phyloP scores from a whole-genome alignment of 2,888 invertebrate genomes.

The Taphrorychus bicolor region DNA sequence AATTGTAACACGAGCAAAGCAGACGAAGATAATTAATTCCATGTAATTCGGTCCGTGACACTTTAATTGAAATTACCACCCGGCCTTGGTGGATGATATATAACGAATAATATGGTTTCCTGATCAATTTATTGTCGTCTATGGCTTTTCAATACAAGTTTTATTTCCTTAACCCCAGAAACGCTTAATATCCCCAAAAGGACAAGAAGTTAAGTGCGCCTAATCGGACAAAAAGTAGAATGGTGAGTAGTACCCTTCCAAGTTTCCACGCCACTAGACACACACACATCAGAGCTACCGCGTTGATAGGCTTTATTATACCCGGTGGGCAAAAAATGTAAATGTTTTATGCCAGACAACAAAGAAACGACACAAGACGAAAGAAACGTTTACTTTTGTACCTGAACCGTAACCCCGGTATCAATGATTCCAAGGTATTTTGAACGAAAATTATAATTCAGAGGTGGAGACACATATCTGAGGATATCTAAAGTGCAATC shows the following conservation, averaged over 20 bases:
- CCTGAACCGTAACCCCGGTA: conserved; percentile 22
- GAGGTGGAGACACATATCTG: neutral
- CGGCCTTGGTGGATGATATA: conserved; percentile 7
- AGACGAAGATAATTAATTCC: conserved; percentile 18
- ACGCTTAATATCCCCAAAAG: neutral
- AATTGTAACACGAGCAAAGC: conserved; percentile 16
- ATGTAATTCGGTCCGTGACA: conserved; percentile 18
- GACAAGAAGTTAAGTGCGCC: conserved; percentile 25
- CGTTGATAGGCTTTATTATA: conserved; percentile 20
- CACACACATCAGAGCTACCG: neutral
- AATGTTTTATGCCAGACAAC: conserved; percentile 28
- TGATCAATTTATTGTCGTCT: conserved; percentile 1
- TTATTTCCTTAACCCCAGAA: neutral
- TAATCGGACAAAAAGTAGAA: conserved; percentile 15
- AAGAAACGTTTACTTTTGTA: conserved; percentile 24
- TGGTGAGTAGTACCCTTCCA: conserved; percentile 2
- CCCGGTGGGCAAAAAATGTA: conserved; percentile 32
- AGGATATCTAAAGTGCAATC: too few relatives aligned
- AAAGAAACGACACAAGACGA: conserved; percentile 19
- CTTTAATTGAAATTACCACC: conserved; percentile 12
- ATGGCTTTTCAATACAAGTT: neutral
- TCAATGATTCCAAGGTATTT: conserved; percentile 2
- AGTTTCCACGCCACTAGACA: conserved; percentile 19
- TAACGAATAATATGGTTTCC: conserved; percentile 1
- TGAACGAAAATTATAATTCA: neutral